A percentile compares a stretch with the other conserved stretches of the same genome.
These are phyloP conservation scores for Pachyramphus minor DNA, from an alignment of 2,113 vertebrate species.

Conservation along the genomic window DNA sequence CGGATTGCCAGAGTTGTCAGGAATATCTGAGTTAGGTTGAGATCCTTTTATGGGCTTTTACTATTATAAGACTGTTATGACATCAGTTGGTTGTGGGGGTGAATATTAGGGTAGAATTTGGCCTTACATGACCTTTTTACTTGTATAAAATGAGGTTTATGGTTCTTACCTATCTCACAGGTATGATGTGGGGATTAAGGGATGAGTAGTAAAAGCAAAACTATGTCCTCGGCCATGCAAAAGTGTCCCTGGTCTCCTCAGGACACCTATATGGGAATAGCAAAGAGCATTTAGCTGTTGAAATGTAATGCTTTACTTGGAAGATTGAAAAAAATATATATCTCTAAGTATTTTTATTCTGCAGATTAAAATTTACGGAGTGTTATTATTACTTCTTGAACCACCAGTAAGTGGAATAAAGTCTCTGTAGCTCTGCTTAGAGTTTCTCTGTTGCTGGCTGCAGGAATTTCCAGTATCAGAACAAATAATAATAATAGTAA, in stretches of 20 bases:
- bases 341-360: not conserved
- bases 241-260: not conserved
- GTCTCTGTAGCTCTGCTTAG: not conserved
- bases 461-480: not conserved
- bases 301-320: not conserved
- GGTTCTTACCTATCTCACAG: not conserved
- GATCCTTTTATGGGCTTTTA: conserved; percentile 62
- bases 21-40: not conserved
- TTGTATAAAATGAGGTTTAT: not conserved
- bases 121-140: not conserved
- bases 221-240: too few species aligned
- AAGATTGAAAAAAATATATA: not conserved
- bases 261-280: not conserved
- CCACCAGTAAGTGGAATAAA: not conserved
- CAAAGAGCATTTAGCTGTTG: not conserved
- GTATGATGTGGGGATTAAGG: not conserved
- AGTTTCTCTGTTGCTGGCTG: not conserved
- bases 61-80: not conserved
- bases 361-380: not conserved
- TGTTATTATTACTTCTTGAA: not conserved
- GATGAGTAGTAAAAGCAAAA: not conserved
- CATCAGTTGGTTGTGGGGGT: not conserved
- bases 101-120: not conserved
- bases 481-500: conserved; percentile 9
- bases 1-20: conserved; percentile 60